These are phyloP conservation scores for Erpornis zantholeuca DNA, from an alignment of 2,113 vertebrate species.

Conservation along the genomic window DNA sequence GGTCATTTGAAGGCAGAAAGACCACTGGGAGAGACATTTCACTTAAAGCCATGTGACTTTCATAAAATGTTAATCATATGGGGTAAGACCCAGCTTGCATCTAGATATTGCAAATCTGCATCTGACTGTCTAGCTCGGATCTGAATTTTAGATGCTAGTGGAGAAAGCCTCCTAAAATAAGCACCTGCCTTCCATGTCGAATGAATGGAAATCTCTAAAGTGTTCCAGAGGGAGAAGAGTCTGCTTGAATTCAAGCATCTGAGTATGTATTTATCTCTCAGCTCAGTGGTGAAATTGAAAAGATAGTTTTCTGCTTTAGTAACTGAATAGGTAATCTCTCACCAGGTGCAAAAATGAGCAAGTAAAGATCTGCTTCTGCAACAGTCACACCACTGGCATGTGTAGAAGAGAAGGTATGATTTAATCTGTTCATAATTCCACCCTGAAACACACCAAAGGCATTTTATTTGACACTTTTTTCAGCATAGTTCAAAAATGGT, in stretches of 20 bases:
- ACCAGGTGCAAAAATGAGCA: background rate
- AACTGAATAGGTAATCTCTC: background rate
- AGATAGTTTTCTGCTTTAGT: background rate
- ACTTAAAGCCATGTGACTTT: background rate
- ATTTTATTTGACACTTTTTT: background rate
- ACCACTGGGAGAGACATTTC: background rate
- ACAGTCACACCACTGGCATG: background rate
- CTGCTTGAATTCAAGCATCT: background rate
- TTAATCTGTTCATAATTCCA: background rate
- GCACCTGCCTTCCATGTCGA: background rate
- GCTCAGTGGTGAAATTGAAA: background rate
- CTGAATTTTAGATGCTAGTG: background rate
- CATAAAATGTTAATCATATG: slow-evolving; percentile 16
- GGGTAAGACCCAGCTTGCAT: background rate
- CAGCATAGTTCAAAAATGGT: background rate
- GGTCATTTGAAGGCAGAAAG: background rate
- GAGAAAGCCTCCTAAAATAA: background rate
- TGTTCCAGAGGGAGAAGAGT: background rate
- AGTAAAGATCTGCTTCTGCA: background rate
- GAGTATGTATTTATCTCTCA: background rate
- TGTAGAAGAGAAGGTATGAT: background rate
- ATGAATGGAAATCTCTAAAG: background rate
- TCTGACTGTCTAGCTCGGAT: background rate
- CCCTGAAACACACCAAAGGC: background rate
- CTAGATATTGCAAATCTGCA: background rate